Evolutionary conservation across 2,113 vertebrate genomes (phyloP).

Genomic region (Sturnira hondurensis): DNA sequence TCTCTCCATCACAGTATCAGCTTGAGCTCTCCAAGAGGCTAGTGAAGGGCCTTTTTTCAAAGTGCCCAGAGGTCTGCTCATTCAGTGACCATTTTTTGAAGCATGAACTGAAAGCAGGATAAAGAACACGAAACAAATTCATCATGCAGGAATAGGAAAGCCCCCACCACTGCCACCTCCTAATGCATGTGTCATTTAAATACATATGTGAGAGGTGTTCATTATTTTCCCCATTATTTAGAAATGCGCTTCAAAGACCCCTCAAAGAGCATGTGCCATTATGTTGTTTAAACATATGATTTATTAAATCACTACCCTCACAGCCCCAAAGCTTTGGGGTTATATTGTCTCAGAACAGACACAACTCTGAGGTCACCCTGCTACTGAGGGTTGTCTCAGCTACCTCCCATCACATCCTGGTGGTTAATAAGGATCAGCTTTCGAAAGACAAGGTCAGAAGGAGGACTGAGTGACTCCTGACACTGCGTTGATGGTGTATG

Average conservation of each 20-base stretch:
- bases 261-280: neutral
- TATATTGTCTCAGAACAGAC: neutral
- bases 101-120: neutral
- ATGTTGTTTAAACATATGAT: conserved; percentile 24
- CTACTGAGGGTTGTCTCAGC: neutral
- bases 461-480: neutral
- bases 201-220: conserved; percentile 43
- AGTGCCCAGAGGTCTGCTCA: neutral
- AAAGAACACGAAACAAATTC: neutral
- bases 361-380: neutral
- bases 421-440: conserved; percentile 16
- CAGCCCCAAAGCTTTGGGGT: neutral
- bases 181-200: conserved; percentile 69
- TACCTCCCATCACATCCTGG: neutral
- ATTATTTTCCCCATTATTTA: conserved; percentile 66
- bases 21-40: neutral
- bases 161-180: conserved; percentile 18
- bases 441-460: conserved; percentile 50
- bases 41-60: neutral
- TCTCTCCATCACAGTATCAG: neutral
- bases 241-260: conserved; percentile 54
- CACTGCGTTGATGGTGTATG: neutral
- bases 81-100: conserved; percentile 17
- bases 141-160: neutral
- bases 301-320: conserved; percentile 37